Evolutionary conservation across 2,888 invertebrate genomes (phyloP), one percentile per base, ranked within the genome.

Genomic region (Pandemis corylana): DNA sequence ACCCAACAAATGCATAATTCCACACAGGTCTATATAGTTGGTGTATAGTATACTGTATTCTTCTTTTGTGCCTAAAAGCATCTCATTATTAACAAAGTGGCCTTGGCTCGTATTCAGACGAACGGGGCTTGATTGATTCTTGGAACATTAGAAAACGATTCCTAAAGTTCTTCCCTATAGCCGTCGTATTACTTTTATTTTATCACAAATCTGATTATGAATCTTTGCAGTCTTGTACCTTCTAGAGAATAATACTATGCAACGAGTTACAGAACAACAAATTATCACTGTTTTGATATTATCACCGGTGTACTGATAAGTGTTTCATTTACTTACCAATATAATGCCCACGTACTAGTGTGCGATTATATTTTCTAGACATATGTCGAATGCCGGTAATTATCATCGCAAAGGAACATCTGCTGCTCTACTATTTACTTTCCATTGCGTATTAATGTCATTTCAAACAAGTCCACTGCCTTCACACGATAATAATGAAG

Each of bases 81-180:
- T 20, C 44, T 46, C 46, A 66, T 51, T 59, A 59, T 59, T 59
- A 61, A 13, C 61, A 20, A 7, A 20, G 36, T 64, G 46, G 68
- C 73, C 73, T 73, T 68, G 73, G 53, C 7, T 73, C 63, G 72
- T 42, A 53, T 70, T n/a, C 73, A 56, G 68, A 68, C 53, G 20
- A 49, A 13, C 46, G n/a, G 62, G 56, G 46, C 41, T 65, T 41
- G 68, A 59, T 73, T 41, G 56, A 64, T 73, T 73, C 68, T 64
- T 69, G 68, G 73, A 73, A 69, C 20, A 61, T 20, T 20, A 65
- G 65, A 42, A 68, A 65, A 59, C 42, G 59, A 49, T 59, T 46
- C 28, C 46, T 53, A 44, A 66, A 68, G 53, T 59, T 9, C 28
- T 51, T 49, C 49, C 20, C 10, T 49, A 65, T 36, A 36, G 28